A percentile compares a stretch with the other conserved stretches of the same genome.
Conservation (phyloP, 2,888 invertebrate species). For the Caprella mutica region DNA sequence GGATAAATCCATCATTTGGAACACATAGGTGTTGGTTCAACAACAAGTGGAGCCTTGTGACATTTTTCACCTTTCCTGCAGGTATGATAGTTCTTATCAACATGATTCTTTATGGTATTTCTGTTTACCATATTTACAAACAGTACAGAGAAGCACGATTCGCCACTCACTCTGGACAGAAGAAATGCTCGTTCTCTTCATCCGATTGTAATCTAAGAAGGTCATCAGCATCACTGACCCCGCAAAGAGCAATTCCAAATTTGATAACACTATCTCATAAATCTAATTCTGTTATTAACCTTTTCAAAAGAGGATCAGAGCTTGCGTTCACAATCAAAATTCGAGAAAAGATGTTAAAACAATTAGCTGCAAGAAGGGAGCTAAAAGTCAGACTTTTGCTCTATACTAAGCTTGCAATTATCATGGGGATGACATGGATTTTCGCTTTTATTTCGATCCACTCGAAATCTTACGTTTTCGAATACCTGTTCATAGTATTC, state of each 20-base stretch:
- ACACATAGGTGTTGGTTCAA: conserved; percentile 41
- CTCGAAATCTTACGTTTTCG: conserved; percentile 37
- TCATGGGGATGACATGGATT: conserved; percentile 45
- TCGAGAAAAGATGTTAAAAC: conserved; percentile 16
- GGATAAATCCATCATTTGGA: conserved; percentile 25
- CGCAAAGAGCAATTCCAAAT: background rate
- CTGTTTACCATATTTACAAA: conserved; percentile 36
- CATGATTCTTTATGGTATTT: conserved; percentile 40
- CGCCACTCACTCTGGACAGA: conserved; percentile 18
- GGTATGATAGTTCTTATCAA: conserved; percentile 40
- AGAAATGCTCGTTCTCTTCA: background rate
- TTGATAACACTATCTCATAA: too few relatives aligned
- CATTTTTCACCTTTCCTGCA: conserved; percentile 42
- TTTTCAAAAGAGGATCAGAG: conserved; percentile 5
- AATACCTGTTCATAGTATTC: conserved; percentile 43
- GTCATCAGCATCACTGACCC: background rate
- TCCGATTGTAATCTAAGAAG: background rate
- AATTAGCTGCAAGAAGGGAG: conserved; percentile 15
- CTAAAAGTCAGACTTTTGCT: conserved; percentile 36
- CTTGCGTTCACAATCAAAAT: conserved; percentile 13
- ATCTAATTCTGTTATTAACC: too few relatives aligned
- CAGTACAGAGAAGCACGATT: conserved; percentile 21
- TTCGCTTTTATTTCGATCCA: conserved; percentile 39
- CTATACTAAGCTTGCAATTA: conserved; percentile 40
- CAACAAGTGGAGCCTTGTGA: conserved; percentile 38